Evolutionary conservation across 64 coral and sea anemone genomes (phyloP), one percentile per base, ranked within the genome.

Genomic region (Porites lutea): DNA sequence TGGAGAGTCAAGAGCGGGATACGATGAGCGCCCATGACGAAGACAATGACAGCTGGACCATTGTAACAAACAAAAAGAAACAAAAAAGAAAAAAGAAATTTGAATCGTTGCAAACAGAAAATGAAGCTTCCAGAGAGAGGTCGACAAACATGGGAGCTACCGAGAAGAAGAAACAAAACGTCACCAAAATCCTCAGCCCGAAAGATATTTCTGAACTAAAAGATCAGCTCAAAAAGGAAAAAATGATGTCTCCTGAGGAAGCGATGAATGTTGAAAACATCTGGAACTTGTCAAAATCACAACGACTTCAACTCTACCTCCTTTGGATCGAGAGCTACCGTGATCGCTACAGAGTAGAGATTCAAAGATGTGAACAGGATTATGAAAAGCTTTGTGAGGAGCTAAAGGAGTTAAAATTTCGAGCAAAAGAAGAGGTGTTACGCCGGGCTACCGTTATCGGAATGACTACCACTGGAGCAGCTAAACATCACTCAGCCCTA

Each of bases 391-490:
- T 89, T 48, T 89, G 87, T 22, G 48, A 20, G 15, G 72, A 89
- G 13, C 44, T 64, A n/a, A 59, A 89, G 48, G 75, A 8, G 13
- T 44, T 77, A 13, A 60, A 47, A 27, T 77, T 52, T 78, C 78
- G 52, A 12, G 87, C 72, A n/a, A 82, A 96, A 43, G 50, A 91
- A 59, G 74, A 90, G 51, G 59, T 81, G 52, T 83, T 97, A 48
- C 83, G 75, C 52, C 85, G 60, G 46, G 91, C 95, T 11, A 87
- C 77, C 48, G 95, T 97, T 15, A 81, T 97, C 65, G 95, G 95
- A 59, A 97, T 97, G 95, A 97, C 95, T 52, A 97, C 92, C 13
- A 93, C 81, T 7, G 88, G 91, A 55, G 95, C 95, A 77, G 88
- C 95, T 3, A 88, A 76, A 61, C 91, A 91, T 57, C 95, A 90